Percentiles rank a stretch among this genome's conserved stretches.
phyloP scores from a whole-genome alignment of 2,888 invertebrate species.

The Acrobasis suavella region DNA sequence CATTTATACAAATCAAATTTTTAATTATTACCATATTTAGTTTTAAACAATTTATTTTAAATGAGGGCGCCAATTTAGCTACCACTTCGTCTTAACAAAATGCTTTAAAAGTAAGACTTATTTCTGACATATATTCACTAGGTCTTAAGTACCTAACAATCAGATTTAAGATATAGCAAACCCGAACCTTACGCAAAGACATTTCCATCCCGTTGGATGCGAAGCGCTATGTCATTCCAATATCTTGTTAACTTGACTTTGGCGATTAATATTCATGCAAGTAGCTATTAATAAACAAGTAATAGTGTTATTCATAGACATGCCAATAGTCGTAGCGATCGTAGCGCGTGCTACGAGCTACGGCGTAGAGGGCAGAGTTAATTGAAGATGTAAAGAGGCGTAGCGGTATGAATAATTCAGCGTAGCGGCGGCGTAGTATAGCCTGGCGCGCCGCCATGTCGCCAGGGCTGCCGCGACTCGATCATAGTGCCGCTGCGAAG shows the following conservation, averaged over 20 bases:
- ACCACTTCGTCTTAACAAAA: too few relatives aligned
- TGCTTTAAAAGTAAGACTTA: too few relatives aligned
- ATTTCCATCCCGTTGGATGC: not conserved
- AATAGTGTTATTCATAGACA: constrained; percentile 20
- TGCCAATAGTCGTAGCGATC: constrained; percentile 11
- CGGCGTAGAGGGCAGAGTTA: constrained; percentile 32
- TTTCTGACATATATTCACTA: not conserved
- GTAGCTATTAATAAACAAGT: constrained; percentile 15
- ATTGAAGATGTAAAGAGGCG: constrained; percentile 48
- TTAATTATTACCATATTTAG: too few relatives aligned
- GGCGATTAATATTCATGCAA: too few relatives aligned
- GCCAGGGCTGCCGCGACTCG: not conserved
- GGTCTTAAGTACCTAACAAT: too few relatives aligned
- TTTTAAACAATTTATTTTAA: too few relatives aligned
- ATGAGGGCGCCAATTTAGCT: too few relatives aligned
- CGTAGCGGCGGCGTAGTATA: constrained; percentile 25
- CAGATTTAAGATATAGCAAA: not conserved
- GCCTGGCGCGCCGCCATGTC: constrained; percentile 32
- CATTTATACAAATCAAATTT: too few relatives aligned
- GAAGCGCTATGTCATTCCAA: not conserved
- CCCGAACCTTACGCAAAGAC: not conserved
- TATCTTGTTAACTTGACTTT: constrained; percentile 6
- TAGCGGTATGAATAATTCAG: constrained; percentile 47
- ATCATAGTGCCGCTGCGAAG: too few relatives aligned
- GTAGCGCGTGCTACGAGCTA: constrained; percentile 16